Evolutionary conservation across 2,888 invertebrate species (phyloP), one percentile per base, ranked within the genome.

Genomic region (Mantis religiosa): DNA sequence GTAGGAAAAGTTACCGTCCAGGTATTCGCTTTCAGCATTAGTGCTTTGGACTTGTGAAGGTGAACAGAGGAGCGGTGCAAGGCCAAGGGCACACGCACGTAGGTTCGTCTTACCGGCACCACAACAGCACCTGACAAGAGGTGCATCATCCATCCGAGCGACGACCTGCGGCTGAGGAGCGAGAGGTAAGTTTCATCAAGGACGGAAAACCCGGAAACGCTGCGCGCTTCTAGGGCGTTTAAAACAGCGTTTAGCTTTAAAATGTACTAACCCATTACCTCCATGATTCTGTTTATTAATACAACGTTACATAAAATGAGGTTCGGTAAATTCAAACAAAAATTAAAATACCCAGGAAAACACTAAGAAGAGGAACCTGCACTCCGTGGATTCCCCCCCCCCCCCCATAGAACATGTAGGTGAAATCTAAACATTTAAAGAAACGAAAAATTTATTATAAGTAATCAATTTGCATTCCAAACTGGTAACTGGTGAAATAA

Each of bases 161-260:
- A 28, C 20, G 34, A 85, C 41, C 85, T 30, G 85, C 25, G n/a
- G 20, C 85, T 9, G 85, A n/a, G 90, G 89, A 89, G 85, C 89
- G 41, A 41, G 85, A 89, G 89, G 89, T 89, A 89, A 87, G 89
- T 89, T 89, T 88, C 82, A 87, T 85, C 89, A 89, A 89, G 89
- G 89, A 86, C 89, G 89, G 47, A 47, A 34, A 84, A 82, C 82
- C 85, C 54, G 54, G 54, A 71, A 71, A 71, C 54, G 25, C 8
- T 54, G 15, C 30, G 83, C 20, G 20, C 27, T 3, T 7, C 83
- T n/a, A n/a, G n/a, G n/a, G n/a, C n/a, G n/a, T n/a, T n/a, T n/a
- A n/a, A n/a, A n/a, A n/a, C n/a, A n/a, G 83, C 84, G 54, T 12
- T 41, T 41, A 12, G 6, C 41, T 41, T 41, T 12, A 41, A 0